Evolutionary conservation across 1,140 invertebrate species (phyloP), one percentile per base, ranked within the genome.

Genomic region (Zaprionus lachaisei): DNA sequence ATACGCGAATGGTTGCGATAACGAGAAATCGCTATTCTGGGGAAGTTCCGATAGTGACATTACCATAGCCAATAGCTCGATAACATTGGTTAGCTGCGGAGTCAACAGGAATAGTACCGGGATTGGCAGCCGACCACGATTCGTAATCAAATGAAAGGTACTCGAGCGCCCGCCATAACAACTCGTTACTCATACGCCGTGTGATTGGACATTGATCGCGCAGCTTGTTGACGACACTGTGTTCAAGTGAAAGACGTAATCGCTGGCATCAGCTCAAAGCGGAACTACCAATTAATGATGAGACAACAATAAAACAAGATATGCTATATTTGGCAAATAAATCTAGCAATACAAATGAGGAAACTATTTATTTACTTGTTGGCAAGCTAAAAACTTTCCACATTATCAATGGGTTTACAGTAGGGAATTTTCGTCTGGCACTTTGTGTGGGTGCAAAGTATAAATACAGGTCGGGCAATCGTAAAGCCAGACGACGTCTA

Each of bases 11-110:
- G 26, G 66, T 37, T 47, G 9, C 64, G 82, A 91, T 91, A 90
- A 90, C 66, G 20, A 20, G 9, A 17, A 12, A 58, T 17, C 54
- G 9, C 28, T 24, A 74, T 72, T 86, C 78, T 75, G 38, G 73
- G 80, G 73, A 74, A 90, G 76, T 80, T 91, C 72, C 26, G 81
- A 66, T 79, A 90, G 49, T 74, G 70, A 84, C 75, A 83, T 89
- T 89, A 73, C 83, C 74, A 89, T 76, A 81, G 75, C 81, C 73
- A 79, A 63, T 51, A 75, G 44, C 44, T 28, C 22, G 83, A 86
- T 86, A 79, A 63, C 26, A 17, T 9, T n/a, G 41, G 56, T 37
- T n/a, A 12, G 17, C 54, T 57, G 72, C 49, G 17, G 26, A 9
- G 26, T 38, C 26, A 55, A 12, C 12, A 34, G 41, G 58, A 70